Evolutionary conservation across 2,888 invertebrate genomes (phyloP).

Genomic region (Tolmerus cingulatus): DNA sequence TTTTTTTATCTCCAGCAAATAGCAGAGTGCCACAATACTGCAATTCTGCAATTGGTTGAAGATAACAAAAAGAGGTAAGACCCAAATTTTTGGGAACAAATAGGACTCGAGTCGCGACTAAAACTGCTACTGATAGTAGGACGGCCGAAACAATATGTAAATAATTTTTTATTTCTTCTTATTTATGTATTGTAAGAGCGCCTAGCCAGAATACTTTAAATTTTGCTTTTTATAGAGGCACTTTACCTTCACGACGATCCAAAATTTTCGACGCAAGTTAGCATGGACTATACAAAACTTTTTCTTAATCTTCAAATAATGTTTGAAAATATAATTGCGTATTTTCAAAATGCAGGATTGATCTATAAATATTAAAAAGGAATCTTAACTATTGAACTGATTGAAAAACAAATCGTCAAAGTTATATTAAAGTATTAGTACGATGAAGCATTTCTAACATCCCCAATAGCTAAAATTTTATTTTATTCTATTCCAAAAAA

Average conservation of each 20-base stretch:
- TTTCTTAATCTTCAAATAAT: neutral
- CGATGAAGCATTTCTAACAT: too few relatives aligned
- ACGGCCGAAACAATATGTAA: neutral
- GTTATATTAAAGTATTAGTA: too few relatives aligned
- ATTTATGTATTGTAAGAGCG: neutral
- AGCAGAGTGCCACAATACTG: neutral
- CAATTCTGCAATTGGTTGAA: neutral
- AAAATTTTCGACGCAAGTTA: neutral
- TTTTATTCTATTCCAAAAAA: too few relatives aligned
- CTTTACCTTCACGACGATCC: neutral
- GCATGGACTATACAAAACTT: neutral
- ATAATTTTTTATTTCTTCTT: neutral
- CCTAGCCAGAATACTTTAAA: neutral
- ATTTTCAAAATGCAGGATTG: neutral
- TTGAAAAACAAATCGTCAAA: too few relatives aligned
- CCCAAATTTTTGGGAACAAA: neutral
- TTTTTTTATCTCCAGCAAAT: slow-evolving; percentile 3
- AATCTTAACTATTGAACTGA: too few relatives aligned
- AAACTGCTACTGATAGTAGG: neutral
- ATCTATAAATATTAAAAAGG: too few relatives aligned
- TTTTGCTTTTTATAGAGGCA: neutral
- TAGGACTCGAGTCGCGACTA: neutral
- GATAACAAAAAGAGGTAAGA: neutral
- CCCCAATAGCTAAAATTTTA: too few relatives aligned
- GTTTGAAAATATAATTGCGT: neutral